These are phyloP conservation scores for Conus betulinus DNA, from an alignment of 1,140 invertebrate genomes.

Conservation along the genomic window DNA sequence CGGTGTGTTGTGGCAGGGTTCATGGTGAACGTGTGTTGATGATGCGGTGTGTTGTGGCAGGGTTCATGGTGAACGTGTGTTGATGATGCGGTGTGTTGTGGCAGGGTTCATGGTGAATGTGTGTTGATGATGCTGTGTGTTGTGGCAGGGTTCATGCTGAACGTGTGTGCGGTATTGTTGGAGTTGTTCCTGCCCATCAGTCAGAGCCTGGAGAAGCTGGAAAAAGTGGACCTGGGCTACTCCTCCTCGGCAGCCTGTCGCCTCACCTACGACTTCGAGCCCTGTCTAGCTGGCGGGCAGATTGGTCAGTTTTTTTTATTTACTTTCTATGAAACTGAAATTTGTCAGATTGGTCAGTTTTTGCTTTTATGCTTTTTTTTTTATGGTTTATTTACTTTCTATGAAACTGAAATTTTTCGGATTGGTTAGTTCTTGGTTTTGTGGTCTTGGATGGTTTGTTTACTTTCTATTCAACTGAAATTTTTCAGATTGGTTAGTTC, in stretches of 20 bases:
- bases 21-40: no score
- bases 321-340: background rate
- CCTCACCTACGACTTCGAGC: constrained; percentile 49
- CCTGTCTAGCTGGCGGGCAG: constrained; percentile 48
- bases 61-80: no score
- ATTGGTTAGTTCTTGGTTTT: no score
- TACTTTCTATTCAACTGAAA: no score
- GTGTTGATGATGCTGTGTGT: background rate
- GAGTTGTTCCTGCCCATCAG: constrained; percentile 45
- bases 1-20: no score
- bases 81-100: no score
- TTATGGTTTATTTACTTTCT: background rate
- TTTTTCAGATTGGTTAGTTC: no score
- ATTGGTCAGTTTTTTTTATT: constrained; percentile 36
- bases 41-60: no score
- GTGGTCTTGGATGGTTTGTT: no score
- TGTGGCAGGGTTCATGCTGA: constrained; percentile 38
- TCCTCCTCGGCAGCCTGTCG: constrained; percentile 41
- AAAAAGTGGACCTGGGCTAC: constrained; percentile 42
- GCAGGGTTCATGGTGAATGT: no score
- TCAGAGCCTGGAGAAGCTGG: constrained; percentile 29
- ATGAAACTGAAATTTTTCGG: background rate
- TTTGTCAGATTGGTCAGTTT: background rate
- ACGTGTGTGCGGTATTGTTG: constrained; percentile 43
- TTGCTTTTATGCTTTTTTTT: background rate